phyloP scores from a whole-genome alignment of 2,888 invertebrate species.

The Trachelus stipa region DNA sequence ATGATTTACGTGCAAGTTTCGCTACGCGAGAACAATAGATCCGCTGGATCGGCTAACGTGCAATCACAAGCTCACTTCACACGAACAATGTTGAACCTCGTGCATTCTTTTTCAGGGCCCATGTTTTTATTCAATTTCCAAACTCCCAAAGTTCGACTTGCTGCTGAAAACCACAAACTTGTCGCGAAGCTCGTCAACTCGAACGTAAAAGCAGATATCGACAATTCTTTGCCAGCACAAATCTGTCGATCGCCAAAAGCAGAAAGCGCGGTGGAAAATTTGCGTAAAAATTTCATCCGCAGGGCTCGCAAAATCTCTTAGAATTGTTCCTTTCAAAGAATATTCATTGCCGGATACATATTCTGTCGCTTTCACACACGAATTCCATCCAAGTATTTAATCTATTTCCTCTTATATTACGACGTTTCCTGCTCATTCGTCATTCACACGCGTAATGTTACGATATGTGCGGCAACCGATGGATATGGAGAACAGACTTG shows the following conservation, averaged over 20 bases:
- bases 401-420: background rate
- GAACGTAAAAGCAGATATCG: background rate
- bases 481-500: background rate
- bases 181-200: too few relatives aligned
- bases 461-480: background rate
- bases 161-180: background rate
- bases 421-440: constrained; percentile 31
- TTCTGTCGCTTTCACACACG: background rate
- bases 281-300: background rate
- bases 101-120: background rate
- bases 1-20: background rate
- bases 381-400: background rate
- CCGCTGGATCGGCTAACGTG: background rate
- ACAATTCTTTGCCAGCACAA: background rate
- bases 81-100: background rate
- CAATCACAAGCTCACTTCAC: background rate
- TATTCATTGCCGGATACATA: background rate
- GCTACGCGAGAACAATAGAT: background rate
- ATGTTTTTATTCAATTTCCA: background rate
- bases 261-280: background rate
- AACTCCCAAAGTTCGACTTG: background rate
- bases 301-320: background rate
- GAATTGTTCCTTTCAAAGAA: background rate
- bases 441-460: constrained; percentile 36
- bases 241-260: background rate